phyloP scores from a whole-genome alignment of 2,113 vertebrate genomes.

The Electrona antarctica region DNA sequence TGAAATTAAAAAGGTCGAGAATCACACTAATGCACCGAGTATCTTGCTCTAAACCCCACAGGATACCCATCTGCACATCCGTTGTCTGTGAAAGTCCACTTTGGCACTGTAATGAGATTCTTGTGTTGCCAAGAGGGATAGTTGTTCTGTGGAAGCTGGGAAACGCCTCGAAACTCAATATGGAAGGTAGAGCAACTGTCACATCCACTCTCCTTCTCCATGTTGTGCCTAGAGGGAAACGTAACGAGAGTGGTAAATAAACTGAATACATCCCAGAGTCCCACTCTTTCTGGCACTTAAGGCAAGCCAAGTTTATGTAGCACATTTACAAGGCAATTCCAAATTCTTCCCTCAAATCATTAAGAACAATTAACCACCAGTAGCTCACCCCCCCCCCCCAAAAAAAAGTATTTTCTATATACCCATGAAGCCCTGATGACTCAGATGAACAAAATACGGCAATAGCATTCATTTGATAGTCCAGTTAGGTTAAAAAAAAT shows the following conservation, averaged over 20 bases:
- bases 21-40: background rate
- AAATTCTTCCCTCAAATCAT: too few species aligned
- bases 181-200: conserved; percentile 3
- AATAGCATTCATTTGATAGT: too few species aligned
- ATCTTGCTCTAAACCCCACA: background rate
- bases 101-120: conserved; percentile 5
- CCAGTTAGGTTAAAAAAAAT: too few species aligned
- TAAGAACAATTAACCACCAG: too few species aligned
- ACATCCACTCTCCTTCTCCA: conserved; percentile 1
- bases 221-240: conserved; percentile 11
- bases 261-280: conserved; percentile 11
- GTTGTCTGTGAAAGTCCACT: background rate
- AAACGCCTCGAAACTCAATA: conserved; percentile 23
- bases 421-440: too few species aligned
- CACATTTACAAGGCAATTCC: conserved; percentile 6
- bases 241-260: conserved; percentile 40
- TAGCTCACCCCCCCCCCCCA: too few species aligned
- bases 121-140: background rate
- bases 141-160: conserved; percentile 7
- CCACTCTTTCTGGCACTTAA: background rate
- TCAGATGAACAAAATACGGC: too few species aligned
- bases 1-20: too few species aligned
- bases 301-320: conserved; percentile 17
- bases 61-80: background rate
- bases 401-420: too few species aligned